Conservation (phyloP, 2,797 vertebrate genomes). For the Rhinatrema bivittatum region DNA sequence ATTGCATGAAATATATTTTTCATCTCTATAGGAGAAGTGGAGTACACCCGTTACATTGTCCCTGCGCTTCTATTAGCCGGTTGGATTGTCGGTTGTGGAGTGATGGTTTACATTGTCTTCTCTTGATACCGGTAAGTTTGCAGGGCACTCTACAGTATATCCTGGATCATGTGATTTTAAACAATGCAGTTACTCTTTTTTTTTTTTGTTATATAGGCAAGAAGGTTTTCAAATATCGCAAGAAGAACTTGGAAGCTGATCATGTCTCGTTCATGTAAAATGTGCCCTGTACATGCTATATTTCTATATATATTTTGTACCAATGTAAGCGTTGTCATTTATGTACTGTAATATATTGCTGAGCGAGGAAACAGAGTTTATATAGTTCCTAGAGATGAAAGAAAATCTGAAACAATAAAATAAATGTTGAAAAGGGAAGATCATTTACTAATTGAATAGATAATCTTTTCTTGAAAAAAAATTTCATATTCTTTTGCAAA, state of each 20-base stretch:
- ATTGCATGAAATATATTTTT: no score
- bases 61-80: slow-evolving; percentile 63
- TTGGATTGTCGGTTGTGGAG: slow-evolving; percentile 67
- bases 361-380: no score
- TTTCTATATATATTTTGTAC: no score
- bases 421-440: background rate
- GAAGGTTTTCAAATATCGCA: slow-evolving; percentile 21
- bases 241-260: slow-evolving; percentile 27
- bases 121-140: slow-evolving; percentile 45
- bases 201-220: slow-evolving; percentile 36
- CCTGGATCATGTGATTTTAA: background rate
- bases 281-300: background rate
- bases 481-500: no score
- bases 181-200: background rate
- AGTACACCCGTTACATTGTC: slow-evolving; percentile 41
- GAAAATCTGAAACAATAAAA: no score
- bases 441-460: background rate
- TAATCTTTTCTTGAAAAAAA: no score
- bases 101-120: slow-evolving; percentile 72
- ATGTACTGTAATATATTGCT: no score
- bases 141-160: background rate
- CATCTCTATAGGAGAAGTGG: slow-evolving; percentile 17
- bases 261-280: slow-evolving; percentile 14
- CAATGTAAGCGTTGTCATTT: no score
- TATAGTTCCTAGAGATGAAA: no score